Conservation (phyloP, 2,888 invertebrate species). For the Cheilosia scutellata region DNA sequence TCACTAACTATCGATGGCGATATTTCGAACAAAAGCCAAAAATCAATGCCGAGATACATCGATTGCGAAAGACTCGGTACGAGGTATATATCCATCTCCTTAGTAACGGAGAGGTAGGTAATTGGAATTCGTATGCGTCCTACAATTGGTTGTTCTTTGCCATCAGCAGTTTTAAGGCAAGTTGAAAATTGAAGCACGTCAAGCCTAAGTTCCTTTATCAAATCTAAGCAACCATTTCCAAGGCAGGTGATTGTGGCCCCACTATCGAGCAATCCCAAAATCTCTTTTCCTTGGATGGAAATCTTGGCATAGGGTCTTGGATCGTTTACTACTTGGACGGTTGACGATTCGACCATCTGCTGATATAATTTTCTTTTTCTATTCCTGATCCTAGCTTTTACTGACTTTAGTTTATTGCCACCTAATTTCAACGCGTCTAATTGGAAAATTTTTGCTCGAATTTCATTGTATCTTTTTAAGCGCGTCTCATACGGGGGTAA, state of each 20-base stretch:
- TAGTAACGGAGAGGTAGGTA: not conserved
- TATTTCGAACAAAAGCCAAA: constrained; percentile 42
- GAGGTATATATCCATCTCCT: constrained; percentile 24
- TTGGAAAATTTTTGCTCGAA: not conserved
- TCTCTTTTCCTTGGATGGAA: not conserved
- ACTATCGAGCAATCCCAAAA: constrained; percentile 44
- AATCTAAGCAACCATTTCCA: constrained; percentile 14
- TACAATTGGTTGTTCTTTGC: not conserved
- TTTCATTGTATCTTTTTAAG: not conserved
- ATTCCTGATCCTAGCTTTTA: not conserved
- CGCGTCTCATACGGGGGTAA: not conserved
- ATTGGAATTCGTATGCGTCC: not conserved
- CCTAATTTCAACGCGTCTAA: not conserved
- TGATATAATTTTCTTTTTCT: not conserved
- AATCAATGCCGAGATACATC: constrained; percentile 59
- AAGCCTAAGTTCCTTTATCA: not conserved
- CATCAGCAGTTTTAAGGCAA: not conserved
- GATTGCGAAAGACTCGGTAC: constrained; percentile 31
- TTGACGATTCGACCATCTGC: not conserved
- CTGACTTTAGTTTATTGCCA: not conserved
- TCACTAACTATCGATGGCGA: constrained; percentile 29
- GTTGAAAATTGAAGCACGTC: not conserved
- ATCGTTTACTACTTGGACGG: constrained; percentile 13
- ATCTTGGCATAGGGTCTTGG: constrained; percentile 41
- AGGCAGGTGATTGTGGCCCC: constrained; percentile 39